Conservation (phyloP, 2,797 vertebrate genomes). For the Poeciliopsis gracilis region DNA sequence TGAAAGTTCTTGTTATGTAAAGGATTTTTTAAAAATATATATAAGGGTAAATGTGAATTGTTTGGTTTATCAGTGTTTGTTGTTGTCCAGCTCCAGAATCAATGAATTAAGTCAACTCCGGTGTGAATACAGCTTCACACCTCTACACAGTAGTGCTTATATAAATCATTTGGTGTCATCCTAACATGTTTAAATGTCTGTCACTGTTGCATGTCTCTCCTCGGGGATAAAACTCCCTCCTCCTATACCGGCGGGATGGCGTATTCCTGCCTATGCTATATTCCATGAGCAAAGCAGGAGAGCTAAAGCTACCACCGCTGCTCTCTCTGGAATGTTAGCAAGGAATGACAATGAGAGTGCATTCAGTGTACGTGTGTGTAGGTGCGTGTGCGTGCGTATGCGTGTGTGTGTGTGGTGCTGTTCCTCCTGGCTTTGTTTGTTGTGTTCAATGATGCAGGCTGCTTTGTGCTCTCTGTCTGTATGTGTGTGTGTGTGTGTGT, state of each 20-base stretch:
- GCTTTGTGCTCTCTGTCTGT: slow-evolving; percentile 73
- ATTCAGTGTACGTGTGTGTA: slow-evolving; percentile 29
- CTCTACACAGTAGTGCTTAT: slow-evolving; percentile 10
- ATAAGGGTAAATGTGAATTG: neutral
- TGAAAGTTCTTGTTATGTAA: neutral
- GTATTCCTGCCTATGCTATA: slow-evolving; percentile 58
- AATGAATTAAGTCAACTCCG: neutral
- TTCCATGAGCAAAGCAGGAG: slow-evolving; percentile 70
- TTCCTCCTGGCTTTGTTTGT: slow-evolving; percentile 80
- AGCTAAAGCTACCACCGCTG: slow-evolving; percentile 59
- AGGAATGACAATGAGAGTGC: slow-evolving; percentile 76
- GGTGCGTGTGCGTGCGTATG: slow-evolving; percentile 25
- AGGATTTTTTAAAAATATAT: neutral
- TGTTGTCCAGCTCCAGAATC: neutral
- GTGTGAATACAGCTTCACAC: slow-evolving; percentile 3
- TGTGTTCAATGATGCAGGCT: slow-evolving; percentile 80
- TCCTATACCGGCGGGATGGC: slow-evolving; percentile 25
- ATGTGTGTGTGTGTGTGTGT: slow-evolving; percentile 50
- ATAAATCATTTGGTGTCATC: slow-evolving; percentile 53
- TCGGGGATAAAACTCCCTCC: slow-evolving; percentile 42
- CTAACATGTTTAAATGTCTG: slow-evolving; percentile 64
- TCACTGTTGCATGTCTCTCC: slow-evolving; percentile 43
- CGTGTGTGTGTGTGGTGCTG: slow-evolving; percentile 46
- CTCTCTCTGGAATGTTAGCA: slow-evolving; percentile 74
- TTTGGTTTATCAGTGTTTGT: neutral